Evolutionary conservation across 1,140 invertebrate genomes (phyloP), one percentile per base, ranked within the genome.

Genomic region (Triops longicaudatus): DNA sequence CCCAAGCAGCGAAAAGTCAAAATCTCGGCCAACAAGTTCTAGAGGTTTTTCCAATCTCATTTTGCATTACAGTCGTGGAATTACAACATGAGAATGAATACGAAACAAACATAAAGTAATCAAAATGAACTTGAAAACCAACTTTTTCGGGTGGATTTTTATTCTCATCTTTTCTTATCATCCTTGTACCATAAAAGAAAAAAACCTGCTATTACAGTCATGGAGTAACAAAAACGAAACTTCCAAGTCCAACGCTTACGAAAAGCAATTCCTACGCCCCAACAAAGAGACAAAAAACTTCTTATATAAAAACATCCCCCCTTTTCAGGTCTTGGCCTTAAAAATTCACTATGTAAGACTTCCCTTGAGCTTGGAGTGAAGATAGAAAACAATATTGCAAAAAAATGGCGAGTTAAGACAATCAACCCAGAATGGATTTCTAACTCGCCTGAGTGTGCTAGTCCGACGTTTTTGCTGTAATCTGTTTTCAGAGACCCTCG

Each of bases 351-450:
- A 17, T 10, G 6, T 1, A 63, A 63, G 14, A 14, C 14, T n/a
- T n/a, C 22, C 17, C 50, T 14, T 6, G n/a, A 7, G 50, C 50
- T 63, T 37, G 44, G 44, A n/a, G 12, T 63, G 22, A 14, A 14
- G 14, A 63, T 5, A 12, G 1, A 50, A 50, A 50, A 22, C 14
- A 22, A 63, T n/a, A 63, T n/a, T n/a, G 22, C 14, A 63, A 63
- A 63, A 63, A 63, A 63, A 14, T 63, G 17, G 50, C 50, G 50
- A 17, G 50, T 22, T 63, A 63, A n/a, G 50, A 63, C 50, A 63
- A 63, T 63, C 50, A 63, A 63, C 50, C 50, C n/a, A 22, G n/a
- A 14, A 63, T 63, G 50, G 50, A 63, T 63, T 63, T 63, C 50
- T 17, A 22, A 63, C 50, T 63, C 17, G 50, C 50, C 50, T 63